phyloP scores from a whole-genome alignment of 2,113 vertebrate species.

The Tyto alba region DNA sequence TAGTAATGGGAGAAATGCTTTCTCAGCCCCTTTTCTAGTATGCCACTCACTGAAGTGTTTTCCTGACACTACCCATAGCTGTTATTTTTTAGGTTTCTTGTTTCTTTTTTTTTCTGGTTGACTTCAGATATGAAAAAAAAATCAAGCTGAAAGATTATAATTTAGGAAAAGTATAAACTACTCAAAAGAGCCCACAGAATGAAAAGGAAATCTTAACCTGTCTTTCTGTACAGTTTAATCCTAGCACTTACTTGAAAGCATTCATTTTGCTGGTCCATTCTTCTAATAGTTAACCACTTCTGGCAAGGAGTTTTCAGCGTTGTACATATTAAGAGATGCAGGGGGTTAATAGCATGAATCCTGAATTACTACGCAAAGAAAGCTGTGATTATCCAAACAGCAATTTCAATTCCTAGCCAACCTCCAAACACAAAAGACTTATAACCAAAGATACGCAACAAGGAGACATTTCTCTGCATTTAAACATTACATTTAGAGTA shows the following conservation, averaged over 20 bases:
- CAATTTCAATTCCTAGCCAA: slow-evolving; percentile 15
- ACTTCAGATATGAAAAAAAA: background rate
- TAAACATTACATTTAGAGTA: slow-evolving; percentile 19
- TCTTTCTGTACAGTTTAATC: background rate
- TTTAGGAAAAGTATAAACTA: background rate
- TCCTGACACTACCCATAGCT: background rate
- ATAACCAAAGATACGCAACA: slow-evolving; percentile 10
- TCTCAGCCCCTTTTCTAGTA: background rate
- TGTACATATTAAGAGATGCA: background rate
- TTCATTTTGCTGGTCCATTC: background rate
- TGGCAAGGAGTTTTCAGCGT: background rate
- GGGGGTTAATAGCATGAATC: slow-evolving; percentile 50
- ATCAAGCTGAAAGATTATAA: background rate
- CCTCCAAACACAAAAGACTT: slow-evolving; percentile 44
- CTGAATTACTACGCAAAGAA: background rate
- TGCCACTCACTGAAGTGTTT: background rate
- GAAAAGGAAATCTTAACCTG: background rate
- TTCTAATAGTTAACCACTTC: background rate
- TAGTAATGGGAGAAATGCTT: background rate
- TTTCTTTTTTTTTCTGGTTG: background rate
- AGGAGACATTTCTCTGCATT: slow-evolving; percentile 12
- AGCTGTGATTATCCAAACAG: slow-evolving; percentile 19
- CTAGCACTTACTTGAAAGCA: background rate
- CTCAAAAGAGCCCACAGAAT: background rate
- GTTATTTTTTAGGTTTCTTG: background rate